Percentiles rank a stretch among this genome's conserved stretches.
Conservation (phyloP, 2,113 vertebrate species). For the Scomber japonicus region DNA sequence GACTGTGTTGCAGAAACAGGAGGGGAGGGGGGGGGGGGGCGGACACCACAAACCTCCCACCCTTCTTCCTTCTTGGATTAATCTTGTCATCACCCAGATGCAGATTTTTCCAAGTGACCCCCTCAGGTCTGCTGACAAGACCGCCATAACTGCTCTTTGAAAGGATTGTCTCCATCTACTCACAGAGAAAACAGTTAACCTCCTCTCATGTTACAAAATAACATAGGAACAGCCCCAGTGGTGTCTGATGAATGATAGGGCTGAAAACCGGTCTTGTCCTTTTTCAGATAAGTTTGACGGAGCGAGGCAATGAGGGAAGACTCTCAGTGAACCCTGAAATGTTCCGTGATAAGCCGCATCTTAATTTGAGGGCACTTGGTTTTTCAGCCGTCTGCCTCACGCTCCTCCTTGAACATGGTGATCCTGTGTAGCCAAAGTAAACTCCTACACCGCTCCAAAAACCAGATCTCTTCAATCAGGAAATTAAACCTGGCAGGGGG, state of each 20-base stretch:
- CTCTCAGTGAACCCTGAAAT: constrained; percentile 58
- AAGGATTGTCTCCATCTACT: constrained; percentile 7
- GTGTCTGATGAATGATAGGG: background rate
- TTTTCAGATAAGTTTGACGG: constrained; percentile 15
- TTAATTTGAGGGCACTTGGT: constrained; percentile 53
- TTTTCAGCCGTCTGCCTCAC: constrained; percentile 25
- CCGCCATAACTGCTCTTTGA: constrained; percentile 29
- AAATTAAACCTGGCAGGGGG: constrained; percentile 67
- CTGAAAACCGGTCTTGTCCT: constrained; percentile 3
- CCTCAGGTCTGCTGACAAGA: constrained; percentile 24
- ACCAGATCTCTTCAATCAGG: constrained; percentile 60
- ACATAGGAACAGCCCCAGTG: constrained; percentile 4
- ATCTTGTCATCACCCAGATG: constrained; percentile 47
- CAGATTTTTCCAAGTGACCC: constrained; percentile 34
- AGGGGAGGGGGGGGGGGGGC: background rate
- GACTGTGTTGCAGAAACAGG: constrained; percentile 22
- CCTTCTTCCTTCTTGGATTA: constrained; percentile 21
- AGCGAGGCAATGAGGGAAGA: background rate
- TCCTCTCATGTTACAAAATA: constrained; percentile 43
- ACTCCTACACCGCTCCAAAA: constrained; percentile 56
- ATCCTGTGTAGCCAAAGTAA: constrained; percentile 67
- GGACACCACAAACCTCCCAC: constrained; percentile 10
- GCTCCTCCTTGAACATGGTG: constrained; percentile 23
- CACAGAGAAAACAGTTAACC: constrained; percentile 12
- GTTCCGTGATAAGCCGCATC: constrained; percentile 43